These are phyloP conservation scores for Mastacembelus armatus DNA, from an alignment of 2,797 vertebrate species.

Conservation along the genomic window DNA sequence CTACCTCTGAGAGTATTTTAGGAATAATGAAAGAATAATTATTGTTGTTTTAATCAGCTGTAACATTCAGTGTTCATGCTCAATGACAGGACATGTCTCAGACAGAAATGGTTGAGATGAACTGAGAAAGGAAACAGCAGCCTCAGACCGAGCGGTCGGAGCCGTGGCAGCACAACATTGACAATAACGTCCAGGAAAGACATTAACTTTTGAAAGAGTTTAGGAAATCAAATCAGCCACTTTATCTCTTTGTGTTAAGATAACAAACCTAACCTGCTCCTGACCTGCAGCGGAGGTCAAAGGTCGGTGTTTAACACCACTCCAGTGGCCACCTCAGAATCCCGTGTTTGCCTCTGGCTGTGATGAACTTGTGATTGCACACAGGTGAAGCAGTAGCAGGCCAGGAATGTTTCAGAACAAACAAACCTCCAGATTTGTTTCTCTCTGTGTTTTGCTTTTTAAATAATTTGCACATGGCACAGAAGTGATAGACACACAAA, in stretches of 20 bases:
- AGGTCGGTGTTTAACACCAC: constrained; percentile 51
- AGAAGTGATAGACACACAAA: constrained; percentile 6
- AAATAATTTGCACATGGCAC: constrained; percentile 56
- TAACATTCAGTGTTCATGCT: too few species aligned
- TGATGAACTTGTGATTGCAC: constrained; percentile 3
- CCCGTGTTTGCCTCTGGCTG: constrained; percentile 23
- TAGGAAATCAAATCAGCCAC: not conserved
- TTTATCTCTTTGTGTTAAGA: constrained; percentile 8
- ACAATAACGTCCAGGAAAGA: not conserved
- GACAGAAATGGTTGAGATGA: too few species aligned
- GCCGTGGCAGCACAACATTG: too few species aligned
- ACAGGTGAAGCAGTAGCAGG: constrained; percentile 29
- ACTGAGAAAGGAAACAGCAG: too few species aligned
- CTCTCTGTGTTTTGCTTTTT: constrained; percentile 30
- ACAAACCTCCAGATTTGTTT: constrained; percentile 43
- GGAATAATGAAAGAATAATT: too few species aligned
- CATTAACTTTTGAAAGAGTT: not conserved
- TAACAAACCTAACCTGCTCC: constrained; percentile 34
- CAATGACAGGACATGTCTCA: too few species aligned
- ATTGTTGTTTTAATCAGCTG: too few species aligned
- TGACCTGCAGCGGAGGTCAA: constrained; percentile 53
- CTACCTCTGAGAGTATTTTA: too few species aligned
- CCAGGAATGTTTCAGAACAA: constrained; percentile 30
- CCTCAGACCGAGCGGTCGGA: too few species aligned
- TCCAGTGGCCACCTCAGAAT: constrained; percentile 35